Percentiles rank a stretch among this genome's conserved stretches.
These are phyloP conservation scores for Drosophila nigrodunni DNA, from an alignment of 1,140 invertebrate genomes.

Conservation along the genomic window DNA sequence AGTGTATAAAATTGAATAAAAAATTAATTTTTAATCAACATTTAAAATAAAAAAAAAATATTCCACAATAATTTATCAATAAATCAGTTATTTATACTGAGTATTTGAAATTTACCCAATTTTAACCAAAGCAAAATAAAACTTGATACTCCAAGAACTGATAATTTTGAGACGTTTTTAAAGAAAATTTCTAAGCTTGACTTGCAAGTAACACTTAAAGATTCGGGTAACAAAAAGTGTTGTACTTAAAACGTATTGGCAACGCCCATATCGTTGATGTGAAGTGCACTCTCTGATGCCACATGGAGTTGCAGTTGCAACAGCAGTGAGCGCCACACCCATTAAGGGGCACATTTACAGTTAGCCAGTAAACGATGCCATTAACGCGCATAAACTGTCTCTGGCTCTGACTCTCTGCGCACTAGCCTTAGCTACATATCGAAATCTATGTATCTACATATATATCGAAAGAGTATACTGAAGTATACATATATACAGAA, in stretches of 20 bases:
- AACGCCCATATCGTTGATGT: slow-evolving; percentile 38
- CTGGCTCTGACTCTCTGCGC: slow-evolving; percentile 58
- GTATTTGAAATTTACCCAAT: too few relatives aligned
- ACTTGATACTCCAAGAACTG: background rate
- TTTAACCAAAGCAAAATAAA: background rate
- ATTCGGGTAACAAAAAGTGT: background rate
- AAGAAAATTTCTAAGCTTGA: background rate
- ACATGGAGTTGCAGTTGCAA: slow-evolving; percentile 31
- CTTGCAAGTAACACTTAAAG: background rate
- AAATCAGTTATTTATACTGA: too few relatives aligned
- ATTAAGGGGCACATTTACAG: slow-evolving; percentile 59
- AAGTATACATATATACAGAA: slow-evolving; percentile 5
- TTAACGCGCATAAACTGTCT: slow-evolving; percentile 77
- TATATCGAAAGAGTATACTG: background rate
- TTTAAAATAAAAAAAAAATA: too few relatives aligned
- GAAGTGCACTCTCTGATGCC: slow-evolving; percentile 30
- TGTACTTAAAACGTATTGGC: slow-evolving; percentile 16
- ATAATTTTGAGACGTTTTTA: background rate
- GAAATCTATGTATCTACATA: slow-evolving; percentile 6
- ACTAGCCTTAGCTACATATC: slow-evolving; percentile 36
- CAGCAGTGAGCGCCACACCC: slow-evolving; percentile 48
- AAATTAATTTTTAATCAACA: too few relatives aligned
- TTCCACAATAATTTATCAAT: too few relatives aligned
- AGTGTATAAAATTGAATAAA: too few relatives aligned
- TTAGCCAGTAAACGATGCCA: slow-evolving; percentile 83